These are phyloP conservation scores for Bradypus variegatus DNA, from an alignment of 2,797 vertebrate species.

Conservation along the genomic window DNA sequence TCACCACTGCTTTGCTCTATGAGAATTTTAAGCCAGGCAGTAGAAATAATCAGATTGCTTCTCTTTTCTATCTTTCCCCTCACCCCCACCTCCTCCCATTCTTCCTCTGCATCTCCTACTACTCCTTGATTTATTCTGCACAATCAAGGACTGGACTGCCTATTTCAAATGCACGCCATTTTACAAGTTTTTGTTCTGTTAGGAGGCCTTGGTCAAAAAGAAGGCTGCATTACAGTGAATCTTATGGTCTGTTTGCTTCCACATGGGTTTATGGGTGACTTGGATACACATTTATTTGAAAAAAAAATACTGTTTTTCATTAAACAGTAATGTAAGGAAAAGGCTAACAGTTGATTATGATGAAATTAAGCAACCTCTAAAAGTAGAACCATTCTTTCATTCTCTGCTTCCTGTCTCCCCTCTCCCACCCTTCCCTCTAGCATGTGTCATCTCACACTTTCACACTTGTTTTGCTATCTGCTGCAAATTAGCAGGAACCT, in stretches of 20 bases:
- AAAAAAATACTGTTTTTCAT: constrained; percentile 32
- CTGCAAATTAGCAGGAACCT: constrained; percentile 60
- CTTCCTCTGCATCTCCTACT: not conserved
- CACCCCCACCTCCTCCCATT: not conserved
- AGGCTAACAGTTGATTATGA: constrained; percentile 8
- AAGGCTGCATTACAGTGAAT: not conserved
- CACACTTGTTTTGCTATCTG: constrained; percentile 22
- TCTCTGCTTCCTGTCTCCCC: not conserved
- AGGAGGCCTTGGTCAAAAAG: not conserved
- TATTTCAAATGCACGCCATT: not conserved
- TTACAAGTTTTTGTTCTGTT: not conserved
- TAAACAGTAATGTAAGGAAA: constrained; percentile 32
- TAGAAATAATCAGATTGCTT: not conserved
- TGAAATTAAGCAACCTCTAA: constrained; percentile 55
- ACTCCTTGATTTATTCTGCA: not conserved
- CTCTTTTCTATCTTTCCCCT: not conserved
- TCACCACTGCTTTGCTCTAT: not conserved
- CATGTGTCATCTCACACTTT: constrained; percentile 54
- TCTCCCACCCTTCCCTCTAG: not conserved
- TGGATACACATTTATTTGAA: not conserved
- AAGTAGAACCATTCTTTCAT: constrained; percentile 55
- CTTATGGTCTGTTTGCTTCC: not conserved
- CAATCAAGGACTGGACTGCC: not conserved
- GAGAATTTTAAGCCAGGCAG: not conserved
- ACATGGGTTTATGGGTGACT: not conserved